phyloP scores from a whole-genome alignment of 1,140 invertebrate species.

The Zaprionus camerounensis region DNA sequence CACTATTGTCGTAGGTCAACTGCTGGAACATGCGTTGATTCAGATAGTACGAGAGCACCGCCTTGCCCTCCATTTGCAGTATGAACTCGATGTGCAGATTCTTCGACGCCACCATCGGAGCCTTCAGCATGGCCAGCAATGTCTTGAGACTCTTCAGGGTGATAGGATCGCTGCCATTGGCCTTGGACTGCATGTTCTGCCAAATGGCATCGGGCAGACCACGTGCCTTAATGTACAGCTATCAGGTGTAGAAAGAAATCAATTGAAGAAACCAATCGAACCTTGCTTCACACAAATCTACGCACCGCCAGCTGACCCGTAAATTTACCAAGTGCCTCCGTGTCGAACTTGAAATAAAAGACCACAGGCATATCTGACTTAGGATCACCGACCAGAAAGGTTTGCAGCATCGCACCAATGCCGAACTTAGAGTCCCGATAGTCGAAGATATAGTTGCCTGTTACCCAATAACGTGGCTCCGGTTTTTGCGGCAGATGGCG shows the following conservation, averaged over 20 bases:
- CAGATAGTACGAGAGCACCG: constrained; percentile 86
- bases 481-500: constrained; percentile 85
- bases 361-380: constrained; percentile 87
- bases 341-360: constrained; percentile 86
- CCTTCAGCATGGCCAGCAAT: constrained; percentile 85
- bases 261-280: background rate
- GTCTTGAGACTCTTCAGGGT: constrained; percentile 85
- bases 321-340: constrained; percentile 86
- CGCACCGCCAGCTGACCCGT: constrained; percentile 86
- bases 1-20: constrained; percentile 80
- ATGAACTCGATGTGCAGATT: constrained; percentile 86
- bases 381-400: constrained; percentile 87
- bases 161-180: constrained; percentile 77
- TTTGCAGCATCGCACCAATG: constrained; percentile 87
- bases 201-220: constrained; percentile 84
- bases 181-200: constrained; percentile 72
- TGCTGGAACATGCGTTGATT: constrained; percentile 86
- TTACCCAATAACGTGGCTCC: constrained; percentile 85
- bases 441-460: constrained; percentile 88
- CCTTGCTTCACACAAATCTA: constrained; percentile 10
- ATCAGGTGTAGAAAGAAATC: background rate
- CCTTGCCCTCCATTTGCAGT: constrained; percentile 86
- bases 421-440: constrained; percentile 87
- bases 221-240: constrained; percentile 87
- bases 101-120: constrained; percentile 84